These are phyloP conservation scores for Coboldia fuscipes DNA, from an alignment of 1,140 invertebrate species.

Conservation along the genomic window DNA sequence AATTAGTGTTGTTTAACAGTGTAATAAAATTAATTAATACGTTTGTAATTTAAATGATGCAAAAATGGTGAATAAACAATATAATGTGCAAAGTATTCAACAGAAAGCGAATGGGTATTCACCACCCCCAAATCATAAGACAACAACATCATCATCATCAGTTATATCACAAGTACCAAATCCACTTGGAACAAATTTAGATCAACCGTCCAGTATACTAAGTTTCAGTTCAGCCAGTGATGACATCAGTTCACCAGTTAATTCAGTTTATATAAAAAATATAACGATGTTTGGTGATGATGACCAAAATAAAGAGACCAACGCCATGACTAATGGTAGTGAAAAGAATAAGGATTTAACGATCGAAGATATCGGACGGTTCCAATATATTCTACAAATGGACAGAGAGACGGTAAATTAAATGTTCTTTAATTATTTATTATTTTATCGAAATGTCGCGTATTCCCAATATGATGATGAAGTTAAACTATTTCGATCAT, in stretches of 20 bases:
- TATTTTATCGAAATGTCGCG: no score
- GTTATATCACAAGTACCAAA: not conserved
- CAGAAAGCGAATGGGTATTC: not conserved
- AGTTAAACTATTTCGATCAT: no score
- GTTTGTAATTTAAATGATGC: no score
- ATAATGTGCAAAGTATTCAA: not conserved
- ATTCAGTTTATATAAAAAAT: not conserved
- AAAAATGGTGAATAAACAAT: conserved; percentile 3
- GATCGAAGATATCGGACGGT: conserved; percentile 3
- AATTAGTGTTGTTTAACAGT: no score
- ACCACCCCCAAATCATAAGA: not conserved
- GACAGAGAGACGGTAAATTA: conserved; percentile 3
- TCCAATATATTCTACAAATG: conserved; percentile 4
- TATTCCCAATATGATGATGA: no score
- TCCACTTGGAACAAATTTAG: not conserved
- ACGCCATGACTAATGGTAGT: no score
- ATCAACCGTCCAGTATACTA: not conserved
- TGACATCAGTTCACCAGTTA: not conserved
- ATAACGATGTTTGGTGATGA: not conserved
- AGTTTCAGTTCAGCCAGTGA: not conserved
- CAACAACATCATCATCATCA: no score
- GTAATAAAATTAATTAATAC: no score
- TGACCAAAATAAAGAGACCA: not conserved
- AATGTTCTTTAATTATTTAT: not conserved
- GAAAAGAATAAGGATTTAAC: not conserved